phyloP scores from a whole-genome alignment of 2,113 vertebrate genomes.

The Panthera tigris region DNA sequence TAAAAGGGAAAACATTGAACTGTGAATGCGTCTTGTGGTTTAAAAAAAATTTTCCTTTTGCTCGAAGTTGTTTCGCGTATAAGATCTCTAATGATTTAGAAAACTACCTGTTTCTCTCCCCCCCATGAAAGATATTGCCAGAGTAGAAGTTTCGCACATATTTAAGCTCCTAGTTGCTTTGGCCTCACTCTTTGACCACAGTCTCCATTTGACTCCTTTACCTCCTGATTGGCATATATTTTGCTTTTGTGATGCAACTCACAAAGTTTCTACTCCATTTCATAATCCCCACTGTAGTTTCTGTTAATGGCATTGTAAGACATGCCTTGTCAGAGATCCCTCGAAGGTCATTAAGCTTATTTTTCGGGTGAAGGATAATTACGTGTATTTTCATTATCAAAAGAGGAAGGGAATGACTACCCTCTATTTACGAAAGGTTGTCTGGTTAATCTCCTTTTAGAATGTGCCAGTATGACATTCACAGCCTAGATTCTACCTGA shows the following conservation, averaged over 20 bases:
- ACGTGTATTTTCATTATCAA: not conserved
- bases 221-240: not conserved
- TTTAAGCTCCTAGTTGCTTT: not conserved
- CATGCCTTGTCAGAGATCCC: not conserved
- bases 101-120: not conserved
- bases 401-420: not conserved
- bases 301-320: not conserved
- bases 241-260: not conserved
- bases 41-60: not conserved
- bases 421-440: not conserved
- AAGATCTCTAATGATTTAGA: not conserved
- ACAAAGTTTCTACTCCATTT: not conserved
- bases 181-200: not conserved
- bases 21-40: not conserved
- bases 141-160: not conserved
- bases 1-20: not conserved
- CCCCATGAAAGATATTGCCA: not conserved
- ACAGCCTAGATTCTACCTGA: not conserved
- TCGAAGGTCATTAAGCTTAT: not conserved
- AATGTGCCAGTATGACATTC: not conserved
- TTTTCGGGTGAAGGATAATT: slow-evolving; percentile 20
- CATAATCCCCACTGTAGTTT: not conserved
- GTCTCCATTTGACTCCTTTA: not conserved
- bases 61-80: not conserved
- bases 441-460: not conserved